Conservation (phyloP, 2,113 vertebrate species). For the Halcyon malimbica region DNA sequence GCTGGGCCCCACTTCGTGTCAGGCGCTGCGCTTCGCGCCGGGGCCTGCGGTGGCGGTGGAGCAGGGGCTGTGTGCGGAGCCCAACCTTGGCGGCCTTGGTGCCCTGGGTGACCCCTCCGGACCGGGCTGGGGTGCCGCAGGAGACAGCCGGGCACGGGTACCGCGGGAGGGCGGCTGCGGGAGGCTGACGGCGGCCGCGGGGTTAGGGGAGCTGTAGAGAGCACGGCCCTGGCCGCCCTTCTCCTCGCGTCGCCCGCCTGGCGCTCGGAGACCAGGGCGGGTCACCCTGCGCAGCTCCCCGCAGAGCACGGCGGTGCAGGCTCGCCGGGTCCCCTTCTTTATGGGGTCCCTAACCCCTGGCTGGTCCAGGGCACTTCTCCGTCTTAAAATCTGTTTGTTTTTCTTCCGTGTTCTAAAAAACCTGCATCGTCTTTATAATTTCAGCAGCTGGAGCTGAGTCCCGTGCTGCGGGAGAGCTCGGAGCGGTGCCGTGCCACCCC, state of each 20-base stretch:
- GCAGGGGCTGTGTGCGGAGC: background rate
- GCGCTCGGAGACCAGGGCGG: background rate
- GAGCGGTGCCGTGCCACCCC: rapidly evolving
- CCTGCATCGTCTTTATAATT: rapidly evolving
- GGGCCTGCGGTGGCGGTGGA: background rate
- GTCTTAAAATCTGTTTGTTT: rapidly evolving
- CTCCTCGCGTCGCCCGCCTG: background rate
- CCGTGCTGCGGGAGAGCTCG: background rate
- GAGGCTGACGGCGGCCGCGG: background rate
- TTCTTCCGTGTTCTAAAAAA: background rate
- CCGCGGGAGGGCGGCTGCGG: too few relatives aligned
- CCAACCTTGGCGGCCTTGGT: background rate
- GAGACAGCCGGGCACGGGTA: background rate
- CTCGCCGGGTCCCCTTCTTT: rapidly evolving
- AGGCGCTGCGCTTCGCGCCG: background rate
- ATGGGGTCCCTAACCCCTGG: rapidly evolving
- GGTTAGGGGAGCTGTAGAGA: background rate
- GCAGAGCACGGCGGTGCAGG: rapidly evolving
- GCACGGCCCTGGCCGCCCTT: background rate
- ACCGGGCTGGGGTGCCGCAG: background rate
- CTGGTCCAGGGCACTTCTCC: rapidly evolving
- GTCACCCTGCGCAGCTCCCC: background rate
- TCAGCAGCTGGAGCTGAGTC: background rate
- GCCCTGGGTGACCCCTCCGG: background rate
- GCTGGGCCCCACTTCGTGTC: too few relatives aligned